Evolutionary conservation across 2,888 invertebrate genomes (phyloP).

Genomic region (Heterodera filipjevi): DNA sequence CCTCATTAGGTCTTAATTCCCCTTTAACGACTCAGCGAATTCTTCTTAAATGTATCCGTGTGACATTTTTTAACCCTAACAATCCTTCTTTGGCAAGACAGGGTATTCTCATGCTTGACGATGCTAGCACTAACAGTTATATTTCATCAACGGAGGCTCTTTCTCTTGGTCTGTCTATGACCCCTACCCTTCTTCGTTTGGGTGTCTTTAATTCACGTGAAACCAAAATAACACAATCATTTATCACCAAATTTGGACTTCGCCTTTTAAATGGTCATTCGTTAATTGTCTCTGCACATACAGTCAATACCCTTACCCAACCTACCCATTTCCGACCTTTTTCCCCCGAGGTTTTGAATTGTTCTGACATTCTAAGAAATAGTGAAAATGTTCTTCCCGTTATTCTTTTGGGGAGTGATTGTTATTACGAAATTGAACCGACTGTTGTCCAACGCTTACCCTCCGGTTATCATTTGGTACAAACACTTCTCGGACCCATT

Average conservation of each 20-base stretch:
- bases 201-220: neutral
- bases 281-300: neutral
- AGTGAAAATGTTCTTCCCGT: neutral
- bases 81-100: neutral
- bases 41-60: neutral
- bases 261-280: neutral
- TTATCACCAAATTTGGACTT: neutral
- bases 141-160: neutral
- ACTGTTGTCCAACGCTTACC: neutral
- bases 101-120: neutral
- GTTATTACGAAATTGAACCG: conserved; percentile 3
- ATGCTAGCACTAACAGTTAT: neutral
- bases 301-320: neutral
- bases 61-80: neutral
- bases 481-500: neutral
- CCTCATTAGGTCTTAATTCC: neutral
- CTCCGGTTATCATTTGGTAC: neutral
- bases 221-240: neutral
- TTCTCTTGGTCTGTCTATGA: neutral
- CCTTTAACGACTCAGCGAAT: neutral
- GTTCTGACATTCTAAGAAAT: neutral
- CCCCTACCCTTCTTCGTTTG: neutral
- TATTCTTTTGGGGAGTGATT: neutral
- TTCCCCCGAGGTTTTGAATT: neutral
- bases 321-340: neutral